Base-by-base conservation (phyloP, 2,797 vertebrate species). In the Urosaurus nigricauda region DNA sequence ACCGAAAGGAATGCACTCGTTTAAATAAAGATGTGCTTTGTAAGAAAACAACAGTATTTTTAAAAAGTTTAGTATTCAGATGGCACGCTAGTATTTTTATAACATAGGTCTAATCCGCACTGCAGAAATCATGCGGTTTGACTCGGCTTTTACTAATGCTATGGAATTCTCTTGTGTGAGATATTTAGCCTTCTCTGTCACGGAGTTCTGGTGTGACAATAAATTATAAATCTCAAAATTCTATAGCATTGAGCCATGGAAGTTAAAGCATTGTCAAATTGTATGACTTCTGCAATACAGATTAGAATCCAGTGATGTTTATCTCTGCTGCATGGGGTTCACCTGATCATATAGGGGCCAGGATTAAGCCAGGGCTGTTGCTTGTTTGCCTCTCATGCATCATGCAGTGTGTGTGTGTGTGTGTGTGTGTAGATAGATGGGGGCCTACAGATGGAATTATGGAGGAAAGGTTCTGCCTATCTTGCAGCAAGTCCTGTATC, bases 11-110 rank as follows among this genome's bases (percentile, higher is more conserved):
- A 84, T n/a, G 43, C 29, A 21, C 24, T 79, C 13, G 53, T 85
- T 84, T 32, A 65, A 86, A 80, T 35, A n/a, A 12, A 47, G 43
- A 7, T 80, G 6, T 40, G 5, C 77, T 73, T 32, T 8, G 8
- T 51, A 53, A 43, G 74, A 80, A 87, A 40, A 24, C 43, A 86
- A 68, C 43, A 43, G 79, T 51, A 83, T 51, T 82, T 77, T 51
- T 26, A 63, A 82, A 79, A 17, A 47, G 29, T 58, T 60, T 12
- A 24, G 13, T 40, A 83, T 71, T 56, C 63, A 65, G 63, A 80
- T 35, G 68, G 40, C 85, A 51, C 32, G 24, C 74, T 14, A 56
- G 24, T 37, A 12, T 68, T 63, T 86, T 56, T 53, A 71, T 35
- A 81, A 58, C 2, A 21, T 3, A 51, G 47, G 47, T 51, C 7